These are phyloP conservation scores for Poeciliopsis presidionis DNA, from an alignment of 2,797 vertebrate genomes.

Conservation along the genomic window DNA sequence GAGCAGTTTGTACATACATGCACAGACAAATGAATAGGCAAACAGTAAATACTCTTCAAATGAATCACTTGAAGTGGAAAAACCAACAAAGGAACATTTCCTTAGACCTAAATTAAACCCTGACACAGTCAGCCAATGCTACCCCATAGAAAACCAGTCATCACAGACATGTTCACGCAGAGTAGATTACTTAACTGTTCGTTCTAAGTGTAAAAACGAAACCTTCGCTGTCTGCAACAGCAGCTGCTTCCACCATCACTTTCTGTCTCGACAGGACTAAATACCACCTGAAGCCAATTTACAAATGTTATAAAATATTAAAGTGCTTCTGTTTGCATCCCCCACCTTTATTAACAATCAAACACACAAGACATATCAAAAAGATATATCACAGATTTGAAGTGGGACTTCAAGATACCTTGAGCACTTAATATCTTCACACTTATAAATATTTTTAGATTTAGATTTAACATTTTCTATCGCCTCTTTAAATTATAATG, in stretches of 20 bases:
- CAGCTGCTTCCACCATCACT: slow-evolving; percentile 6
- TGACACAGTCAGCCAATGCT: slow-evolving; percentile 69
- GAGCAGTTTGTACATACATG: slow-evolving; percentile 35
- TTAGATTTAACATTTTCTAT: background rate
- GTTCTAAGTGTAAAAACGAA: background rate
- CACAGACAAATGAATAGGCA: slow-evolving; percentile 23
- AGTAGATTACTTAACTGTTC: background rate
- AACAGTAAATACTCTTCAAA: slow-evolving; percentile 67
- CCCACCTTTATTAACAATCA: background rate
- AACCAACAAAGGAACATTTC: slow-evolving; percentile 85
- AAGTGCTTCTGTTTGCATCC: background rate
- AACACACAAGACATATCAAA: background rate
- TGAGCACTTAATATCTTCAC: background rate
- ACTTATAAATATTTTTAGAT: background rate
- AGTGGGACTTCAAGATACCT: background rate
- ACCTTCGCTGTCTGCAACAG: background rate
- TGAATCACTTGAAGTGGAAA: slow-evolving; percentile 86
- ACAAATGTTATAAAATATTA: background rate
- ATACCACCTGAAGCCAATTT: background rate
- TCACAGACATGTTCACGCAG: slow-evolving; percentile 19
- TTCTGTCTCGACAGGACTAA: background rate
- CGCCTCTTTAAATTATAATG: background rate
- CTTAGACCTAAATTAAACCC: slow-evolving; percentile 74
- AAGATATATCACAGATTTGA: background rate
- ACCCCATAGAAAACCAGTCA: slow-evolving; percentile 60